Conservation (phyloP, 2,113 vertebrate species). For the Podarcis raffonei region DNA sequence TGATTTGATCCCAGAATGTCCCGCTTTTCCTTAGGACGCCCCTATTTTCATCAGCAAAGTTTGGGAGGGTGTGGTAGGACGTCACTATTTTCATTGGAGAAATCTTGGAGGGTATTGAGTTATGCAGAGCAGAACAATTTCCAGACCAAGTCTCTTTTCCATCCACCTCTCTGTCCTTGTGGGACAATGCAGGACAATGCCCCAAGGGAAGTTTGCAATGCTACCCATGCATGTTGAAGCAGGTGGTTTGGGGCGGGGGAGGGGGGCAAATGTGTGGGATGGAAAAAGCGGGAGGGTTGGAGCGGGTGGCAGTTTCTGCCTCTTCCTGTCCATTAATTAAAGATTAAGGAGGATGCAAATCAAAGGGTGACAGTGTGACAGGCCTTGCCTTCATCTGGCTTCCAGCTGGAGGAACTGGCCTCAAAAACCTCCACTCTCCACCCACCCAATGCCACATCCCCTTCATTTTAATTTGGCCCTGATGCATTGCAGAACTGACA, state of each 20-base stretch:
- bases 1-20: too few relatives aligned
- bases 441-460: conserved; percentile 38
- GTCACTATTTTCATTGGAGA: too few relatives aligned
- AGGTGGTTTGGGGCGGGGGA: not conserved
- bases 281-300: not conserved
- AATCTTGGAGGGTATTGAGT: too few relatives aligned
- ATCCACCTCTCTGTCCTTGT: not conserved
- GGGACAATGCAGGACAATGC: not conserved
- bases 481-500: conserved; percentile 12
- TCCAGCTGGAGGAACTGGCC: conserved; percentile 28
- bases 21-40: too few relatives aligned
- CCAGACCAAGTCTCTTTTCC: not conserved
- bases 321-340: conserved; percentile 43
- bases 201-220: not conserved
- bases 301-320: not conserved
- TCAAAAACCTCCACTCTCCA: conserved; percentile 32
- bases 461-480: conserved; percentile 23
- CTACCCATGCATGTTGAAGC: not conserved
- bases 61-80: too few relatives aligned
- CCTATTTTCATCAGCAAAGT: too few relatives aligned
- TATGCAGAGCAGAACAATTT: not conserved
- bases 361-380: conserved; percentile 38
- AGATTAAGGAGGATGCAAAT: conserved; percentile 30
- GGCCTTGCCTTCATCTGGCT: conserved; percentile 30
- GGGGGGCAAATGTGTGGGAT: not conserved